These are phyloP conservation scores for Tinamus guttatus DNA, from an alignment of 2,113 vertebrate genomes.

Conservation along the genomic window DNA sequence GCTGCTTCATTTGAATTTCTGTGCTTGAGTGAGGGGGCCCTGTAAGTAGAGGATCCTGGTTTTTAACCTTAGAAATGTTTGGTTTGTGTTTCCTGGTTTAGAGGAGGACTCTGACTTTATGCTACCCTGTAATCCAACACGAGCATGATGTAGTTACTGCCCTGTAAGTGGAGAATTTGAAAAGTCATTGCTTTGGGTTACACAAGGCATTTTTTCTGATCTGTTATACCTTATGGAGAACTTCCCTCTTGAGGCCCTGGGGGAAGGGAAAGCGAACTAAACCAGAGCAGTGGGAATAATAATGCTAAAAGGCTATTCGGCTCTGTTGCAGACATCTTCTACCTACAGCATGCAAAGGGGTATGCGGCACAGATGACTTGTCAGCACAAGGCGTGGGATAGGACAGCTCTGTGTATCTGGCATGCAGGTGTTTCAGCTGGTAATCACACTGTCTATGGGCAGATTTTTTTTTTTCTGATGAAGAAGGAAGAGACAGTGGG, in stretches of 20 bases:
- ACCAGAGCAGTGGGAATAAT: slow-evolving; percentile 48
- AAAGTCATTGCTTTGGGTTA: not conserved
- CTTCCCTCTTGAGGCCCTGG: not conserved
- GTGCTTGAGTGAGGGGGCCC: not conserved
- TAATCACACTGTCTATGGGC: slow-evolving; percentile 71
- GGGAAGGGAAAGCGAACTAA: slow-evolving; percentile 37
- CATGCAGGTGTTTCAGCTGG: slow-evolving; percentile 79
- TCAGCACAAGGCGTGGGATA: slow-evolving; percentile 28
- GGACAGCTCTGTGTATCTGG: slow-evolving; percentile 72
- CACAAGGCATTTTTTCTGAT: not conserved
- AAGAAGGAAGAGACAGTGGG: slow-evolving; percentile 66
- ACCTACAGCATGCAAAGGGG: slow-evolving; percentile 58
- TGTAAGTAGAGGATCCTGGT: not conserved
- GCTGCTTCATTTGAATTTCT: not conserved
- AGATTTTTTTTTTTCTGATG: slow-evolving; percentile 55
- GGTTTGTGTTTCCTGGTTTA: slow-evolving; percentile 21
- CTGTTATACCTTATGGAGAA: not conserved
- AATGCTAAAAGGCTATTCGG: slow-evolving; percentile 29
- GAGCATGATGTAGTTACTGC: not conserved
- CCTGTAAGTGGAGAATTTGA: not conserved
- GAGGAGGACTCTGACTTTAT: not conserved
- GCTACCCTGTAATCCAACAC: not conserved
- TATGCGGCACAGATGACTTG: slow-evolving; percentile 61
- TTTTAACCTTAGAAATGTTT: slow-evolving; percentile 17
- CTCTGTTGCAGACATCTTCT: slow-evolving; percentile 12